Evolutionary conservation across 2,113 vertebrate genomes (phyloP).

Genomic region (Sceloporus undulatus): DNA sequence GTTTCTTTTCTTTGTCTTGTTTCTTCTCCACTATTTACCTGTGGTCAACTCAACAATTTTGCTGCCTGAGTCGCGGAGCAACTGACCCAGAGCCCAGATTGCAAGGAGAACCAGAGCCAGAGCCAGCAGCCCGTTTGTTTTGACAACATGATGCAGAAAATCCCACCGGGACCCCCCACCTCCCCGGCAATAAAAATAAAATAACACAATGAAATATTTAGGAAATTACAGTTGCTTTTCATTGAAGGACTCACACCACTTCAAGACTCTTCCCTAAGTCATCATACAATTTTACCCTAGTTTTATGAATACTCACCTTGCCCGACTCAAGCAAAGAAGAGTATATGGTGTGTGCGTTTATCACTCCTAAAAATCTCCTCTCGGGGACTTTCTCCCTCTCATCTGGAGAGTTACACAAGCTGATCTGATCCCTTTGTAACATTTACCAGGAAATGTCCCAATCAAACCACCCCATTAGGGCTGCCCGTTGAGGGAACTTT

Average conservation of each 20-base stretch:
- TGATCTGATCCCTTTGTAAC: not conserved
- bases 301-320: not conserved
- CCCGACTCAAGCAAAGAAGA: not conserved
- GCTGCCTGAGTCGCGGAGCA: no score
- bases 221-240: no score
- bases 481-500: not conserved
- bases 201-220: no score
- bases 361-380: not conserved
- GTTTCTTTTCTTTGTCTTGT: not conserved
- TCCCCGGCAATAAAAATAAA: no score
- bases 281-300: not conserved
- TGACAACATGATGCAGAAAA: no score
- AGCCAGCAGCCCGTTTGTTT: no score
- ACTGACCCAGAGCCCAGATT: no score
- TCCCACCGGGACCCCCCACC: no score
- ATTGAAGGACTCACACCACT: no score
- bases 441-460: constrained; percentile 22
- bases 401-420: not conserved
- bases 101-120: no score
- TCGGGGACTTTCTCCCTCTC: not conserved
- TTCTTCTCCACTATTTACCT: not conserved
- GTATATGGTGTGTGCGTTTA: not conserved
- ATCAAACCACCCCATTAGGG: not conserved
- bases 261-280: not conserved
- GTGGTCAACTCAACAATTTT: not conserved